phyloP scores from a whole-genome alignment of 2,888 invertebrate species.

The Hartigia nigra region DNA sequence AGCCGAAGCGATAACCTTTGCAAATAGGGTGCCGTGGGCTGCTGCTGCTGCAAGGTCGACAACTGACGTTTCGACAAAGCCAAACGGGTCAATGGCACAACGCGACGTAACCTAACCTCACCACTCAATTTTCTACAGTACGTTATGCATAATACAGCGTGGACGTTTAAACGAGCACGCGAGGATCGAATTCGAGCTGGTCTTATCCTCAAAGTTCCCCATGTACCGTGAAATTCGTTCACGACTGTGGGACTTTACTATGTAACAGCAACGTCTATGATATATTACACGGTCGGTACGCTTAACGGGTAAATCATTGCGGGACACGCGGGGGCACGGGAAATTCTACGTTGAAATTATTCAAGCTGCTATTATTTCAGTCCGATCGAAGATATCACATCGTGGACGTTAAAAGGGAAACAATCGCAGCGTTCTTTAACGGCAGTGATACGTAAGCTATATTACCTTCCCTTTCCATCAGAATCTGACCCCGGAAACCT shows the following conservation, averaged over 20 bases:
- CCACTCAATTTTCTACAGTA: neutral
- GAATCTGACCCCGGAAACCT: neutral
- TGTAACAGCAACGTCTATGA: neutral
- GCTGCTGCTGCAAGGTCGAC: conserved; percentile 5
- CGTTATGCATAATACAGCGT: neutral
- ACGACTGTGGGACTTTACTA: neutral
- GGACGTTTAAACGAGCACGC: neutral
- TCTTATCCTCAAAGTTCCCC: neutral
- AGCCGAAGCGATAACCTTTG: conserved; percentile 50
- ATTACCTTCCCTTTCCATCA: neutral
- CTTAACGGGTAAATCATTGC: neutral
- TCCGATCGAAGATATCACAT: neutral
- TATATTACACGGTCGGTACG: neutral
- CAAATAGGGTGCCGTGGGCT: conserved; percentile 35
- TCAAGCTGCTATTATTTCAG: neutral
- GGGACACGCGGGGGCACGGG: neutral
- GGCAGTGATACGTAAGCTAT: neutral
- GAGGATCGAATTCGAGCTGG: neutral
- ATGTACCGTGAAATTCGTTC: neutral
- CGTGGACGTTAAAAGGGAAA: neutral
- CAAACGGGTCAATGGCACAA: conserved; percentile 34
- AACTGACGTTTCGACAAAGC: neutral
- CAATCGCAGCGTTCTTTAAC: neutral
- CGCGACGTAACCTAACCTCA: neutral
- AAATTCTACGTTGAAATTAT: neutral